A percentile compares a stretch with the other conserved stretches of the same genome.
Evolutionary conservation across 2,797 vertebrate species (phyloP).

Genomic region (Melanotaenia nigrans): DNA sequence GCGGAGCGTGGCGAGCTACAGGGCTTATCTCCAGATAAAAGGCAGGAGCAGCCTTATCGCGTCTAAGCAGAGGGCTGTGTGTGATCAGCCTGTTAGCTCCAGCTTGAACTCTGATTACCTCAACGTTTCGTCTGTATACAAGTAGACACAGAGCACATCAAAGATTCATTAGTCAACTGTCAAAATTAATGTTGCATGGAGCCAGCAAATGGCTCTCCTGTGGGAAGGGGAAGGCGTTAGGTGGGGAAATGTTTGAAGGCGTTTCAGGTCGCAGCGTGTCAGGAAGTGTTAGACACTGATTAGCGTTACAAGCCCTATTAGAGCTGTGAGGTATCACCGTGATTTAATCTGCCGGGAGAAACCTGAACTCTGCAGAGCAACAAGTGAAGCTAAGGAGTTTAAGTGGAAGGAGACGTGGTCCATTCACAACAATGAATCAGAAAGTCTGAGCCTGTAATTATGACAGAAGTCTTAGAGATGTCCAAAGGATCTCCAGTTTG

Average conservation of each 20-base stretch:
- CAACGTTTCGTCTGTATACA: background rate
- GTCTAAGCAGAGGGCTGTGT: background rate
- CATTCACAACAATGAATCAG: too few species aligned
- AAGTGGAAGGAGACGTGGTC: too few species aligned
- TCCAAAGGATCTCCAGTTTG: too few species aligned
- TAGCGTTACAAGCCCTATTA: background rate
- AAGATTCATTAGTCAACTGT: constrained; percentile 36
- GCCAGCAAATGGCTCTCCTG: background rate
- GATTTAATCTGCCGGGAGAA: too few species aligned
- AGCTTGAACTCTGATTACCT: constrained; percentile 18
- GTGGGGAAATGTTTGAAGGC: constrained; percentile 16
- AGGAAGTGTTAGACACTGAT: background rate
- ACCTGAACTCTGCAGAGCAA: too few species aligned
- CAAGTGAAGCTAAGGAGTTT: too few species aligned
- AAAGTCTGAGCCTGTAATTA: too few species aligned
- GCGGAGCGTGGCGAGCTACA: background rate
- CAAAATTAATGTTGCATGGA: constrained; percentile 43
- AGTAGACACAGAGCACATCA: constrained; percentile 7
- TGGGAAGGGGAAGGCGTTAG: background rate
- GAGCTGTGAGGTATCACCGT: background rate
- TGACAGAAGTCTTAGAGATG: too few species aligned
- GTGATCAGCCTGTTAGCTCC: constrained; percentile 12
- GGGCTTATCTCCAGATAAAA: constrained; percentile 29
- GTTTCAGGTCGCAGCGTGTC: too few species aligned
- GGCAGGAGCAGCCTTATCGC: constrained; percentile 17